Base-by-base conservation (phyloP, 2,113 vertebrate species). In the Antigone vipio region DNA sequence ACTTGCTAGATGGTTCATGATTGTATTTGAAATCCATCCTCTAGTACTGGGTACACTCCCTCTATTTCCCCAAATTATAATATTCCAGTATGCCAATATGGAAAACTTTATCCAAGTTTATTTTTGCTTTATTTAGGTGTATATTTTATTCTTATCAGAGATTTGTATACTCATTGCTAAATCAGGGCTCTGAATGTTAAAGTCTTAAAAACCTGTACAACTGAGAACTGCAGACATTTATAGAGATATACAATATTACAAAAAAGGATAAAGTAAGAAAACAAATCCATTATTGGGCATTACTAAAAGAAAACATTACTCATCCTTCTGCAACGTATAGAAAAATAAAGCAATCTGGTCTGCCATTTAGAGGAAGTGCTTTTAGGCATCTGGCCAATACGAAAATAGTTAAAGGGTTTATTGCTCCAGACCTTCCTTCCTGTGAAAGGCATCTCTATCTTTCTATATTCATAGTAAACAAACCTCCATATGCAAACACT, bases 341-440 rank as follows among this genome's bases (percentile, higher is more conserved):
- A 63, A 96, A 89, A 95, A 88, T 22, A 82, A 81, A 93, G 58
- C 52, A 89, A 85, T 75, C 52, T 89, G 81, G 52, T 72, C 35
- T 1, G 8, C 66, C 9, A 1, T 64, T 75, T n/a, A 73, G 66
- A 53, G 49, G n/a, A 94, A 92, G 53, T 60, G 40, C 45, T 89
- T 91, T 72, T 27, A 79, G 89, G 74, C 81, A 82, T n/a, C 40
- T 69, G 40, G 40, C 44, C 53, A 72, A 24, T 2, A 75, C 81
- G 30, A 85, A 81, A 59, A 89, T 7, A 69, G 22, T 75, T 78
- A 50, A 52, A 19, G 55, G 60, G 11, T 12, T 50, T 85, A 74
- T 59, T 77, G 40, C 68, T 89, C 47, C 60, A 81, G n/a, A n/a
- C 9, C 44, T 38, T 91, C 55, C 35, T 83, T 92, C 49, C 68